Evolutionary conservation across 2,888 invertebrate genomes (phyloP), one percentile per base, ranked within the genome.

Genomic region (Agrilus biguttatus): DNA sequence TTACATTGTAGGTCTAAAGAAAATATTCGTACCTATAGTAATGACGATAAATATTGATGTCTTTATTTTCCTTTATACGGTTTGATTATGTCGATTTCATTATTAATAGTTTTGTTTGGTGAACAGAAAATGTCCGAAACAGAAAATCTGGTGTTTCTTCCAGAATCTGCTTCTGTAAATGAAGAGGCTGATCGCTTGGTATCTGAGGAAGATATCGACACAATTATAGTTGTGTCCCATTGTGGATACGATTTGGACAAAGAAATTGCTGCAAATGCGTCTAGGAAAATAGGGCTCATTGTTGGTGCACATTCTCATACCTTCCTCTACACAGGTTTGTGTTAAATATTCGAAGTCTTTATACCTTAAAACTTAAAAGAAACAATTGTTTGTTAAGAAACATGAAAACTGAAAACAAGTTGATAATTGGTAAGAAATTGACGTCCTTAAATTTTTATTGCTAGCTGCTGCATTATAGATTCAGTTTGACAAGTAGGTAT

Each of bases 261-360:
- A 68, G 57, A 66, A 28, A 76, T 89, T 48, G 89, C 88, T 0
- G 58, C 60, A 3, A 66, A 71, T 4, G 77, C 74, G 35, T 73
- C 81, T 2, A 72, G 76, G 1, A 74, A 77, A 32, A 73, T 91
- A 41, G 85, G 88, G 59, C 71, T 90, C 0, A 81, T 91, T 44
- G 81, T 91, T n/a, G 90, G 90, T 5, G 84, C 80, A 0, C 90
- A 90, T 60, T 81, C 85, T 0, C 85, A 91, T 60, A 79, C 83
- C 0, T 76, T 90, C 51, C 71, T 90, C 1, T 89, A 76, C 60
- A 78, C 78, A 7, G 72, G 71, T 52, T 44, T 8, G 10, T 33
- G 1, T 14, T 14, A 8, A 28, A 8, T 10, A 10, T 28, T 23
- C 5, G 8, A 17, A 17, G 17, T 17, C 2, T 17, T 17, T 17